Base-by-base conservation (phyloP, 2,113 vertebrate genomes). In the Cygnus buccinator region DNA sequence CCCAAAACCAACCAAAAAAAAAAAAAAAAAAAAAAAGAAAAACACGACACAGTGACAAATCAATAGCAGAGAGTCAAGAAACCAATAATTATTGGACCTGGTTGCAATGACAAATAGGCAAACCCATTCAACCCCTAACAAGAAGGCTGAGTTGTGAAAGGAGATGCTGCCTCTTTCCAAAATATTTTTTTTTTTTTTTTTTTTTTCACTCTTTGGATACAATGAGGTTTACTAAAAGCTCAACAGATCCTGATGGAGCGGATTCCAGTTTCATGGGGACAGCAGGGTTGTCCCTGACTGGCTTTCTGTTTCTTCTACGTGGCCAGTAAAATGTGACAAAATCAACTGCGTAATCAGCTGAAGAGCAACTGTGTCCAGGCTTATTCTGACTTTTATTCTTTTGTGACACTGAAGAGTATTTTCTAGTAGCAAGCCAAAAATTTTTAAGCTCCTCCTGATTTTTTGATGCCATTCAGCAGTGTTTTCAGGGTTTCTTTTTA, bases 121-220 rank as follows among this genome's bases (percentile, higher is more conserved):
- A 50, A 5, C 22, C 26, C 0, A 0, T 44, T 85, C 33, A 65
- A 29, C 7, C 7, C 9, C 28, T 37, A 46, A 16, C 11, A 48
- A 12, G 31, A 91, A 67, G 19, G 28, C 11, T 70, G 41, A 59
- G 25, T 18, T 88, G 13, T 52, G 46, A 78, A 86, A 39, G 11
- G 13, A 72, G 4, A 4, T 33, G 9, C 39, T 48, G 6, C 7
- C 44, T 63, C 37, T 72, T 77, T 83, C 37, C 31, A 78, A 75
- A 78, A 57, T 9, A 16, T 0, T 5, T 1, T 18, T 68, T 18
- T 44, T 18, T 44, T 44, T 44, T 52, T 8, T 16, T 0, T 6
- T 1, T 18, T 68, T 79, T 44, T 58, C 21, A 46, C 0, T 1
- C 10, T 89, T 84, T 3, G 2, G 28, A 12, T 41, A 16, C 3